Conservation (phyloP, 2,113 vertebrate genomes). For the Calyptomena viridis region DNA sequence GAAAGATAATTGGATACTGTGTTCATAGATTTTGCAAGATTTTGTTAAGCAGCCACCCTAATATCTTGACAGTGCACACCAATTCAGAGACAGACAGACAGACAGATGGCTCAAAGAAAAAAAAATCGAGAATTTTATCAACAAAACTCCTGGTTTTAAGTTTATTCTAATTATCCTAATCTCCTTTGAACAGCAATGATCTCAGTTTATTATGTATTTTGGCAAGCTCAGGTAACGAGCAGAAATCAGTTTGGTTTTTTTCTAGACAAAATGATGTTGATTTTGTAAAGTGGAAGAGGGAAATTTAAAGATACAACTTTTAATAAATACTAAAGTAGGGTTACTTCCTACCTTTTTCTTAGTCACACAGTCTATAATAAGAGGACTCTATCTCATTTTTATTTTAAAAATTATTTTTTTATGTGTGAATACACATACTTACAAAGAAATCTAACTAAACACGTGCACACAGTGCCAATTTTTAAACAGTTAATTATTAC, state of each 20-base stretch:
- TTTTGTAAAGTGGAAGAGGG: neutral
- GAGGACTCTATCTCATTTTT: neutral
- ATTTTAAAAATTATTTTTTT: neutral
- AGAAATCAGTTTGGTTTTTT: neutral
- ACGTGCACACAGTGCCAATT: neutral
- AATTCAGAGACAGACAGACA: neutral
- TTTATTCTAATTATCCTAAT: neutral
- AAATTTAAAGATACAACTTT: neutral
- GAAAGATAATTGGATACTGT: neutral
- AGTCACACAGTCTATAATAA: neutral
- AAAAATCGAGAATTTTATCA: neutral
- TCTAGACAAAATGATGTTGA: neutral
- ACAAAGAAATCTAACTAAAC: neutral
- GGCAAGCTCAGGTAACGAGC: neutral
- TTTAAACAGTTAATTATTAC: neutral
- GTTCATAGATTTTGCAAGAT: neutral
- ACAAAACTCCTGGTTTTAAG: neutral
- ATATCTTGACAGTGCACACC: neutral
- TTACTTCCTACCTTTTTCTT: neutral
- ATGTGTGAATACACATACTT: neutral
- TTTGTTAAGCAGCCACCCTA: neutral
- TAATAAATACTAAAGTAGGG: neutral
- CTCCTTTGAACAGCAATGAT: neutral
- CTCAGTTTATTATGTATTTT: neutral
- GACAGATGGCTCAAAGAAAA: neutral